Conservation (phyloP, 1,140 invertebrate species). For the Olivierus martensii region DNA sequence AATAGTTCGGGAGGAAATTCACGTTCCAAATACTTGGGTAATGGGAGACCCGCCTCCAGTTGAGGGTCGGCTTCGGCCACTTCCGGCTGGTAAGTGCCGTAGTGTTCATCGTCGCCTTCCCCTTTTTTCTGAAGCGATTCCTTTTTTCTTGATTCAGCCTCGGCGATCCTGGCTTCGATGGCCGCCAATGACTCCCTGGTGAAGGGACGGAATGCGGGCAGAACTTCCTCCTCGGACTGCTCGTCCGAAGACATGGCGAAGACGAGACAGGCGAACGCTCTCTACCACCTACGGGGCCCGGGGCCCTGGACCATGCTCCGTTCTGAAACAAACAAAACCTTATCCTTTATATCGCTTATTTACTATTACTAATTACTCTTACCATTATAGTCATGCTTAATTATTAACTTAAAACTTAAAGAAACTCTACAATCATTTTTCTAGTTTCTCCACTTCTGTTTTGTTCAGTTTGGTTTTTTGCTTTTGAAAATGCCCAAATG, state of each 20-base stretch:
- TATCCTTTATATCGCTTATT: no score
- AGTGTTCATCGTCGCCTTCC: slow-evolving; percentile 34
- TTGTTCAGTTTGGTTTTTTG: no score
- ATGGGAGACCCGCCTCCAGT: slow-evolving; percentile 77
- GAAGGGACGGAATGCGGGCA: slow-evolving; percentile 71
- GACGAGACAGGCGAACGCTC: no score
- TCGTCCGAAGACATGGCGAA: slow-evolving; percentile 14
- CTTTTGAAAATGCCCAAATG: no score
- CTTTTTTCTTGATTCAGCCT: slow-evolving; percentile 52
- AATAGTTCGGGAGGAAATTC: slow-evolving; percentile 79
- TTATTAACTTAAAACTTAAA: no score
- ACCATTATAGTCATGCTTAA: no score
- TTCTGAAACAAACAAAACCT: no score
- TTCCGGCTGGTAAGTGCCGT: slow-evolving; percentile 11
- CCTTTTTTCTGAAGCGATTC: slow-evolving; percentile 88
- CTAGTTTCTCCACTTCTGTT: no score
- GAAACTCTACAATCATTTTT: no score
- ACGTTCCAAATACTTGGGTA: slow-evolving; percentile 76
- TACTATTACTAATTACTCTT: no score
- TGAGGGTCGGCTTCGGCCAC: slow-evolving; percentile 61
- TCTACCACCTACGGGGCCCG: no score
- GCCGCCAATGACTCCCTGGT: slow-evolving; percentile 86
- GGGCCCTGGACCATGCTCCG: no score
- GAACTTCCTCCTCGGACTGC: slow-evolving; percentile 23
- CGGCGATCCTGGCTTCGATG: slow-evolving; percentile 83